Conservation (phyloP, 2,888 invertebrate genomes). For the Cerastoderma edule region DNA sequence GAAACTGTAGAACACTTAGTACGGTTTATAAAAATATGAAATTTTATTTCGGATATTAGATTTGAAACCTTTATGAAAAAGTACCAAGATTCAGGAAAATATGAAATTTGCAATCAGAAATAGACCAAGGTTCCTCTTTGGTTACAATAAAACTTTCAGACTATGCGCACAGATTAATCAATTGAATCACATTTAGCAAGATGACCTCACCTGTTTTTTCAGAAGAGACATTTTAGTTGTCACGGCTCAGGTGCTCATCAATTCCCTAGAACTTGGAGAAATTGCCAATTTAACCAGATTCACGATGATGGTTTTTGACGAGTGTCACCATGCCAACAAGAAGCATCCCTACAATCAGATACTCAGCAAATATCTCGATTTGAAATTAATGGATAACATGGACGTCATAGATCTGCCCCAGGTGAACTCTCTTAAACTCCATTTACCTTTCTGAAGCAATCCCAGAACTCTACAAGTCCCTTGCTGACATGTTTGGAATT, state of each 20-base stretch:
- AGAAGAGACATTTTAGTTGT: conserved; percentile 77
- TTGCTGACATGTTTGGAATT: too few relatives aligned
- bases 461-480: too few relatives aligned
- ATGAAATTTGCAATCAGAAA: too few relatives aligned
- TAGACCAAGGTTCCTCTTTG: too few relatives aligned
- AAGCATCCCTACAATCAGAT: conserved; percentile 75
- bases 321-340: conserved; percentile 77
- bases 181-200: background rate
- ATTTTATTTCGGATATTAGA: too few relatives aligned
- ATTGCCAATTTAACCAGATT: conserved; percentile 57
- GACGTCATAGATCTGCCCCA: conserved; percentile 28
- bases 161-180: too few relatives aligned
- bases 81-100: too few relatives aligned
- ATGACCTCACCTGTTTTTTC: conserved; percentile 3
- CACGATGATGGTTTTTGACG: conserved; percentile 77
- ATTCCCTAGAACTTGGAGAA: conserved; percentile 59
- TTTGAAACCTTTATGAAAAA: too few relatives aligned
- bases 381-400: conserved; percentile 52
- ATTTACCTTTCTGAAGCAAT: too few relatives aligned
- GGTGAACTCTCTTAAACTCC: conserved; percentile 16
- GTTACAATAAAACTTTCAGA: too few relatives aligned
- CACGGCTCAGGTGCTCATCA: conserved; percentile 82
- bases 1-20: too few relatives aligned
- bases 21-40: too few relatives aligned
- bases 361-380: conserved; percentile 74